A percentile compares a stretch with the other conserved stretches of the same genome.
These are phyloP conservation scores for Ceratothoa steindachneri DNA, from an alignment of 2,888 invertebrate genomes.

Conservation along the genomic window DNA sequence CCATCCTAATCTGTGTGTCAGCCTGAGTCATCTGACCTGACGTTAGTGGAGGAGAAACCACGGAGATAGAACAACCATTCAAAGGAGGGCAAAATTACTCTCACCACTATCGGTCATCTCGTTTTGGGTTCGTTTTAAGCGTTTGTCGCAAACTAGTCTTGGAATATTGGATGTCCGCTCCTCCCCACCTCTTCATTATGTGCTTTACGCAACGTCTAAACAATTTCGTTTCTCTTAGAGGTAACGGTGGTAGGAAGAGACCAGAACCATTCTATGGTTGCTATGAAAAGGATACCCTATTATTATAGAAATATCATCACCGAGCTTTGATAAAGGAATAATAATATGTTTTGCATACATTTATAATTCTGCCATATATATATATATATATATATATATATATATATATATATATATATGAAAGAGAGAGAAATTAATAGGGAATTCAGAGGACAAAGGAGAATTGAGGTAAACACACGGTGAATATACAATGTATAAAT, in stretches of 20 bases:
- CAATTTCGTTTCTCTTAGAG: background rate
- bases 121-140: background rate
- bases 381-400: background rate
- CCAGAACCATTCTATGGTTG: no score
- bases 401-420: background rate
- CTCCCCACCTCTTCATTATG: background rate
- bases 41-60: background rate
- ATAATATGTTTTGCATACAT: background rate
- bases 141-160: background rate
- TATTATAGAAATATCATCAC: no score
- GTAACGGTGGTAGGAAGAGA: background rate
- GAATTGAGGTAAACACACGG: no score
- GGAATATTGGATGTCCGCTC: no score
- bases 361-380: background rate
- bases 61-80: background rate
- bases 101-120: background rate
- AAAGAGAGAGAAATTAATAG: no score
- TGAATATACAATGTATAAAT: no score
- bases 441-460: no score
- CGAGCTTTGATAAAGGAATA: no score
- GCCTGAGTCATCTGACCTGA: background rate
- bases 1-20: slow-evolving; percentile 39
- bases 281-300: no score
- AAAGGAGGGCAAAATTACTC: background rate
- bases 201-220: background rate